Evolutionary conservation across 1,140 invertebrate species (phyloP).

Genomic region (Drosophila busckii): DNA sequence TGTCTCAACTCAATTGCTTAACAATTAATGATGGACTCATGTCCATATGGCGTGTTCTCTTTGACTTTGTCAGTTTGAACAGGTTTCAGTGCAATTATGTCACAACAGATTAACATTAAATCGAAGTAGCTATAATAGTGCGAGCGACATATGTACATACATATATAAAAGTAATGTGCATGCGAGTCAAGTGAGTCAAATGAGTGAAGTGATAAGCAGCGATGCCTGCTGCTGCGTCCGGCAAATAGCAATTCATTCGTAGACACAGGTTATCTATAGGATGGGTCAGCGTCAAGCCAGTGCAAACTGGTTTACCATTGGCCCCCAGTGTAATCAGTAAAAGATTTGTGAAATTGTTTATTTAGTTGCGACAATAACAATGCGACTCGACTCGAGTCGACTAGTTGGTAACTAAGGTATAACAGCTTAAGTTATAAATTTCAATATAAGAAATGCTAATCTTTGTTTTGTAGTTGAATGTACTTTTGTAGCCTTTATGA

Average conservation of each 20-base stretch:
- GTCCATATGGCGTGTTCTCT: neutral
- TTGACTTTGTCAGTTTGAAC: constrained; percentile 19
- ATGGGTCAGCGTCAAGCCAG: constrained; percentile 13
- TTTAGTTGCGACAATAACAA: constrained; percentile 6
- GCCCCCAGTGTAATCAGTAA: constrained; percentile 11
- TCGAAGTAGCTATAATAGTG: constrained; percentile 1
- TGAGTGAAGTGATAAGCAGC: too few species aligned
- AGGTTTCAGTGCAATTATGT: constrained; percentile 11
- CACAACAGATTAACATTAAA: constrained; percentile 11
- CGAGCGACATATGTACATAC: neutral
- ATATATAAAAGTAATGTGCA: too few species aligned
- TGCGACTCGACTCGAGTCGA: too few species aligned
- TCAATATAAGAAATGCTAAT: too few species aligned
- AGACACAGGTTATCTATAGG: constrained; percentile 20
- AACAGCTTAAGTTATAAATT: too few species aligned
- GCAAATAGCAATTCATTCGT: constrained; percentile 24
- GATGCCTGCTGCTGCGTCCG: constrained; percentile 15
- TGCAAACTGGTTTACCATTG: constrained; percentile 17
- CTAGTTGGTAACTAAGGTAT: too few species aligned
- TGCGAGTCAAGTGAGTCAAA: too few species aligned
- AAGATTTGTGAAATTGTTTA: constrained; percentile 31
- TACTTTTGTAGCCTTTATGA: constrained; percentile 12
- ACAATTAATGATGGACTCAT: constrained; percentile 28
- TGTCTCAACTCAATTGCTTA: neutral
- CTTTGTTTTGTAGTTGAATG: constrained; percentile 1